Evolutionary conservation across 2,113 vertebrate genomes (phyloP).

Genomic region (Semnornis frantzii): DNA sequence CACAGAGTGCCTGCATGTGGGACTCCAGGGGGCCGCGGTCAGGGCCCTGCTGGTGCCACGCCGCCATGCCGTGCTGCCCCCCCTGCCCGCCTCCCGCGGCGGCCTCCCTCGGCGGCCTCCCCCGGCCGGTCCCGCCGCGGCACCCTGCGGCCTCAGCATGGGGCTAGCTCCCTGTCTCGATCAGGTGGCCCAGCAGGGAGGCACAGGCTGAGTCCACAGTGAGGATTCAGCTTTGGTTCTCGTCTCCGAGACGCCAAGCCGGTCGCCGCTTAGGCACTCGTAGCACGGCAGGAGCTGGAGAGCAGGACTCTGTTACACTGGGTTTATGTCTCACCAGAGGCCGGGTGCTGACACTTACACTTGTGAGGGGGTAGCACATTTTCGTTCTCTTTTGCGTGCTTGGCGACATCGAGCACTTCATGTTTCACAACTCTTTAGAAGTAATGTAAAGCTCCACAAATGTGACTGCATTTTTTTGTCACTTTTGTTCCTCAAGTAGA

Average conservation of each 20-base stretch:
- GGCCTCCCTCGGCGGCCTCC: no score
- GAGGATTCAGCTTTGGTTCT: fast-evolving
- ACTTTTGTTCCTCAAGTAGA: neutral
- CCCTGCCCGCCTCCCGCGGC: no score
- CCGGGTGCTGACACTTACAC: neutral
- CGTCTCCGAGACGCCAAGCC: neutral
- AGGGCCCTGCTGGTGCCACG: no score
- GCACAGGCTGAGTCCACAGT: fast-evolving
- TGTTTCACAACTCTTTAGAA: neutral
- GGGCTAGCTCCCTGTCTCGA: no score
- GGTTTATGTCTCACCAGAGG: neutral
- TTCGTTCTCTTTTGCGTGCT: neutral
- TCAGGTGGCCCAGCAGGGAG: no score
- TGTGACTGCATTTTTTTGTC: neutral
- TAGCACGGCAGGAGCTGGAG: no score
- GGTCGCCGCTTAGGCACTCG: fast-evolving
- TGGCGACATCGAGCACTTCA: fast-evolving
- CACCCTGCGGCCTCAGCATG: no score
- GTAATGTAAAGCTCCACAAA: no score
- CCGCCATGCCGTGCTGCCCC: no score
- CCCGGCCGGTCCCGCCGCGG: no score
- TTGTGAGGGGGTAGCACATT: fast-evolving
- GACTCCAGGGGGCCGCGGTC: no score
- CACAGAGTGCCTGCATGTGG: no score
- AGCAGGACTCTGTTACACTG: neutral